Evolutionary conservation across 2,888 invertebrate genomes (phyloP).

Genomic region (Dicyrtoma fusca): DNA sequence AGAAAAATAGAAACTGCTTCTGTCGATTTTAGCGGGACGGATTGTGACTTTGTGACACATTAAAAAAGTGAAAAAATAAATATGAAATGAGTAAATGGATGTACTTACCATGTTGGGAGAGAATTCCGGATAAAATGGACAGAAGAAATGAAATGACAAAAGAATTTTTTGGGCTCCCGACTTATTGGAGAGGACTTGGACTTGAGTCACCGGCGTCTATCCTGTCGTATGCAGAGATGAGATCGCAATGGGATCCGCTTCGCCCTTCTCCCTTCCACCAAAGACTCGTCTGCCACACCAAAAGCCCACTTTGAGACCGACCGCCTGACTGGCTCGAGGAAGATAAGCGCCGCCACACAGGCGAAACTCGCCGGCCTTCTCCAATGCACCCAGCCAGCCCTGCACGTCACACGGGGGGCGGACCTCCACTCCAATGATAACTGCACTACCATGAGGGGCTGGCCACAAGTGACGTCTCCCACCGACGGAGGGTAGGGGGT

Average conservation of each 20-base stretch:
- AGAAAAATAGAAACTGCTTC: not conserved
- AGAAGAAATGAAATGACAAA: not conserved
- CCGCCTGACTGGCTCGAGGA: not conserved
- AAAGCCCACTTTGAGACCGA: constrained; percentile 17
- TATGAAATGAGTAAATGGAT: not conserved
- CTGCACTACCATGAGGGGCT: not conserved
- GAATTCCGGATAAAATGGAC: constrained; percentile 2
- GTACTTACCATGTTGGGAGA: constrained; percentile 11
- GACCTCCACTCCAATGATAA: not conserved
- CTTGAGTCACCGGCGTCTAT: constrained; percentile 5
- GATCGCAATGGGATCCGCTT: constrained; percentile 4
- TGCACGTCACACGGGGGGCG: not conserved
- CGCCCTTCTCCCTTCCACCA: not conserved
- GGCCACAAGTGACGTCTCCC: too few relatives aligned
- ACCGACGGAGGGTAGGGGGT: too few relatives aligned
- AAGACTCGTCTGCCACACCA: not conserved
- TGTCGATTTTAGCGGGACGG: too few relatives aligned
- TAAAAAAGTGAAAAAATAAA: not conserved
- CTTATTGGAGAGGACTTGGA: too few relatives aligned
- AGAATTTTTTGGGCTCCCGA: not conserved
- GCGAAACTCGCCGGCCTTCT: not conserved
- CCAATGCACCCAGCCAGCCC: not conserved
- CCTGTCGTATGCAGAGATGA: constrained; percentile 7
- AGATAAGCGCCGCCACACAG: not conserved
- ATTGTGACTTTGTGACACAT: too few relatives aligned